phyloP scores from a whole-genome alignment of 2,113 vertebrate genomes.

The Bufo gargarizans region DNA sequence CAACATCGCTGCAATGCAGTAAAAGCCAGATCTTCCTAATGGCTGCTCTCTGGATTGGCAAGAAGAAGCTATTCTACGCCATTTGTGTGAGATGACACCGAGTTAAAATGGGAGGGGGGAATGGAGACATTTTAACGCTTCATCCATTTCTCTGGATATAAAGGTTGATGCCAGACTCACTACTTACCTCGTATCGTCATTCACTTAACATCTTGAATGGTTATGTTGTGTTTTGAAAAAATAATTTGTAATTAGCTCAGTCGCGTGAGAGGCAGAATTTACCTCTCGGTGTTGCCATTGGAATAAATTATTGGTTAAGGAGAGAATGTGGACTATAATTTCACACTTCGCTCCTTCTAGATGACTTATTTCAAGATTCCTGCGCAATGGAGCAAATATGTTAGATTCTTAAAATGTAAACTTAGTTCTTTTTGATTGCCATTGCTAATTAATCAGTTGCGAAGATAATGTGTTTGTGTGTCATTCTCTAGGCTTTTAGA shows the following conservation, averaged over 20 bases:
- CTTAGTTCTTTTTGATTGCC: slow-evolving; percentile 2
- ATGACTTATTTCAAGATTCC: slow-evolving; percentile 28
- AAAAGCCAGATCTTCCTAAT: slow-evolving; percentile 14
- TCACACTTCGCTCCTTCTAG: slow-evolving; percentile 20
- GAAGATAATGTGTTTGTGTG: slow-evolving; percentile 10
- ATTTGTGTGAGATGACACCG: neutral
- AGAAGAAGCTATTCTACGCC: slow-evolving; percentile 16
- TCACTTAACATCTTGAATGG: slow-evolving; percentile 3
- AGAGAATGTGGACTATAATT: slow-evolving; percentile 1
- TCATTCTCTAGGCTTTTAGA: slow-evolving; percentile 14
- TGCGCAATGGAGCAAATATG: neutral
- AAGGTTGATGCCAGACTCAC: neutral
- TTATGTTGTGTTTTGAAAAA: slow-evolving; percentile 35
- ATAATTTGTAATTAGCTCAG: slow-evolving; percentile 40
- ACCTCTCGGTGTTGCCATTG: slow-evolving; percentile 1
- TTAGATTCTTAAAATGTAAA: slow-evolving; percentile 28
- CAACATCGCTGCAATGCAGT: slow-evolving; percentile 42
- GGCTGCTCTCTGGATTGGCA: slow-evolving; percentile 19
- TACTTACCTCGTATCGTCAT: slow-evolving; percentile 11
- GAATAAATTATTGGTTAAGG: slow-evolving; percentile 34
- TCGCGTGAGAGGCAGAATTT: slow-evolving; percentile 9
- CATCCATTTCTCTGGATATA: slow-evolving; percentile 18
- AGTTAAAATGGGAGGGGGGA: neutral
- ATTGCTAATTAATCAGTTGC: slow-evolving; percentile 20
- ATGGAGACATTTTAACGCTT: neutral